phyloP scores from a whole-genome alignment of 2,113 vertebrate genomes.

The Grus americana region DNA sequence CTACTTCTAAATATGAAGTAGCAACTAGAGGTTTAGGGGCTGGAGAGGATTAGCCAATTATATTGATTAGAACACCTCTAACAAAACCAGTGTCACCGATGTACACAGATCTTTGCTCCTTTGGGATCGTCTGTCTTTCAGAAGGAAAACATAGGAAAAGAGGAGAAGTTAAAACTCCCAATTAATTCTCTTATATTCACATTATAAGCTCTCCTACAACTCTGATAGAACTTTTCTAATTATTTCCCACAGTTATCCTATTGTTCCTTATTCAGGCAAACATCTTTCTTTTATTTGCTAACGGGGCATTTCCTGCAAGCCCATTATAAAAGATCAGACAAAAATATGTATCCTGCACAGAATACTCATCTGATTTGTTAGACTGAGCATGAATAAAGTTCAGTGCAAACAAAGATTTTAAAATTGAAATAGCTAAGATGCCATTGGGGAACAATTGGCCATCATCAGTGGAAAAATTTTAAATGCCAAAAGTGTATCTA shows the following conservation, averaged over 20 bases:
- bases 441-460: neutral
- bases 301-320: neutral
- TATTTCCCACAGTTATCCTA: constrained; percentile 26
- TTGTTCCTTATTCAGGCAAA: constrained; percentile 36
- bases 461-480: neutral
- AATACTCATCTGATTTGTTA: neutral
- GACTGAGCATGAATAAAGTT: constrained; percentile 18
- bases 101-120: neutral
- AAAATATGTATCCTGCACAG: constrained; percentile 12
- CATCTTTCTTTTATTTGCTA: constrained; percentile 14
- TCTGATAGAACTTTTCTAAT: neutral
- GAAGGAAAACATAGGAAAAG: neutral
- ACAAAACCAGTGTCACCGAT: neutral
- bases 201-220: neutral
- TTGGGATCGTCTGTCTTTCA: neutral
- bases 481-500: neutral
- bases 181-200: constrained; percentile 9
- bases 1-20: neutral
- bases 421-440: constrained; percentile 19
- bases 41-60: neutral
- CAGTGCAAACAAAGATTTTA: constrained; percentile 42
- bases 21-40: neutral
- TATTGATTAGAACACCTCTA: neutral
- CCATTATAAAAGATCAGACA: neutral
- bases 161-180: neutral